These are phyloP conservation scores for Gadopsis bispinosus DNA, from an alignment of 2,797 vertebrate genomes.

Conservation along the genomic window DNA sequence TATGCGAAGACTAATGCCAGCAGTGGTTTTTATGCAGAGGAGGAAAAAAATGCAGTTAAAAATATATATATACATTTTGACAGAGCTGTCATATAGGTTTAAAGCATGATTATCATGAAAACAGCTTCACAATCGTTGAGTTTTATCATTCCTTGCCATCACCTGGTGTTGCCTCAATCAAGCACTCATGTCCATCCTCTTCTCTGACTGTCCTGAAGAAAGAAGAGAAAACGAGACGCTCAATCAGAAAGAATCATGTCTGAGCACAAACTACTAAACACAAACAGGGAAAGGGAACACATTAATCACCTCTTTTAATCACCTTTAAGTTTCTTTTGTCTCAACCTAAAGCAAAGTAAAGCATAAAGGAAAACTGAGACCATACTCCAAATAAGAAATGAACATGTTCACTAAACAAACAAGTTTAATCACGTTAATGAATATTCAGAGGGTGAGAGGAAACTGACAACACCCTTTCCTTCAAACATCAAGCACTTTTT, in stretches of 20 bases:
- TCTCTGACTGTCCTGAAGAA: conserved; percentile 8
- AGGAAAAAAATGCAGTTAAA: background rate
- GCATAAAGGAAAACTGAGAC: background rate
- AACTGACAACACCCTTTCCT: conserved; percentile 42
- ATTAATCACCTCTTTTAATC: conserved; percentile 35
- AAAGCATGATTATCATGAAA: background rate
- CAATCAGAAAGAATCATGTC: background rate
- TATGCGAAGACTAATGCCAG: too few relatives aligned
- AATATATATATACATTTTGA: background rate
- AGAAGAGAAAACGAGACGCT: conserved; percentile 49
- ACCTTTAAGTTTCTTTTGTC: conserved; percentile 35
- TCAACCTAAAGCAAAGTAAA: conserved; percentile 3
- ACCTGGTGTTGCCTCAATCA: conserved; percentile 8
- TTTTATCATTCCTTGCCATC: background rate
- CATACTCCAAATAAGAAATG: conserved; percentile 18
- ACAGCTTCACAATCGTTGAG: background rate
- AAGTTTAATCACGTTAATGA: conserved; percentile 45
- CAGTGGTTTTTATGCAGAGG: background rate
- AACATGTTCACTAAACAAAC: conserved; percentile 31
- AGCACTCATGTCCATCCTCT: conserved; percentile 19
- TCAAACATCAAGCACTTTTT: conserved; percentile 43
- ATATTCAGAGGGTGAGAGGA: conserved; percentile 22
- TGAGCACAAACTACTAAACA: conserved; percentile 35
- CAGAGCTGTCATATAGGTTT: background rate
- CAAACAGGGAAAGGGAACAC: conserved; percentile 31